Evolutionary conservation across 2,113 vertebrate genomes (phyloP).

Genomic region (Gymnogyps californianus): DNA sequence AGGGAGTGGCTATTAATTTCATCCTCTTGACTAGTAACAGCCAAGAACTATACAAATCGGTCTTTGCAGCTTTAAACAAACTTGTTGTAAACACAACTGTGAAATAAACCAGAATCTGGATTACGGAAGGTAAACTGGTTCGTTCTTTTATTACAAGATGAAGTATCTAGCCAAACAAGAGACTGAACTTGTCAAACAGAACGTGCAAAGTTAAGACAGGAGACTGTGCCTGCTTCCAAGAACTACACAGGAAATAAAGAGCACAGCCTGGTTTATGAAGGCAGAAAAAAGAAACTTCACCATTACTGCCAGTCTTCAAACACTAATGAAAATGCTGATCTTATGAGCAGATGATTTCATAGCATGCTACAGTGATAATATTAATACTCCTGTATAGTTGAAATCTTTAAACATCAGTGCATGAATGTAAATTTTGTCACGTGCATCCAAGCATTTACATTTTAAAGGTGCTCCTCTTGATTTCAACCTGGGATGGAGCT

Average conservation of each 20-base stretch:
- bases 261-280: background rate
- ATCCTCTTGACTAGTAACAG: background rate
- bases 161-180: background rate
- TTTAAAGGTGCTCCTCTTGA: background rate
- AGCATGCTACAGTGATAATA: background rate
- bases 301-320: background rate
- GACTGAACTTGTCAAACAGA: background rate
- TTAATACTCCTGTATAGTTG: background rate
- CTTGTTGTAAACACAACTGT: background rate
- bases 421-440: background rate
- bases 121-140: background rate
- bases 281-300: background rate
- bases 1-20: background rate
- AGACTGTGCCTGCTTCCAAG: background rate
- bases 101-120: constrained; percentile 45
- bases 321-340: background rate
- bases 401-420: background rate
- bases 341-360: background rate
- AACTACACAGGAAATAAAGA: background rate
- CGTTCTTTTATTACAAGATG: background rate
- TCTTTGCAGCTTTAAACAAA: constrained; percentile 32
- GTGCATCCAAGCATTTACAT: background rate
- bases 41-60: background rate
- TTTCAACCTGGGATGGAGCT: background rate
- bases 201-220: background rate